Percentiles rank a stretch among this genome's conserved stretches.
Evolutionary conservation across 2,888 invertebrate genomes (phyloP).

Genomic region (Seira sanloemensis): DNA sequence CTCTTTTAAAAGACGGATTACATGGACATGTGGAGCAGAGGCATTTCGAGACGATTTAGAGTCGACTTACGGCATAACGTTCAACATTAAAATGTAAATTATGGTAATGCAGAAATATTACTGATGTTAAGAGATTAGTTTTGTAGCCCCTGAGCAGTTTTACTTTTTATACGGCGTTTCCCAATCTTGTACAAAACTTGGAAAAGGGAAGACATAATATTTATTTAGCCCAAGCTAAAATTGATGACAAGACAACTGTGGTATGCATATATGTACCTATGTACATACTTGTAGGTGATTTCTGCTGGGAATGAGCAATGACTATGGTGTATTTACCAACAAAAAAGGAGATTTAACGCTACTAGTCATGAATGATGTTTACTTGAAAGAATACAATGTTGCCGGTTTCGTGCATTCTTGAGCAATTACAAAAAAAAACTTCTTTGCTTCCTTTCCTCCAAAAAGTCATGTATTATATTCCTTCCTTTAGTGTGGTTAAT

Average conservation of each 20-base stretch:
- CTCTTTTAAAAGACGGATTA: neutral
- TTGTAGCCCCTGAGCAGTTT: no score
- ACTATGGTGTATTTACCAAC: neutral
- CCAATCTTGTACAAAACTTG: no score
- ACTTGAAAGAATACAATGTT: neutral
- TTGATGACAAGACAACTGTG: no score
- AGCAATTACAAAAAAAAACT: neutral
- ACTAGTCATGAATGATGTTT: neutral
- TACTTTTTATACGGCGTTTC: neutral
- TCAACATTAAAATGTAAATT: neutral
- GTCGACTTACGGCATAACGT: neutral
- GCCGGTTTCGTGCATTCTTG: neutral
- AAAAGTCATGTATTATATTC: no score
- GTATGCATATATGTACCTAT: no score
- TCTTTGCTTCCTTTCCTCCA: neutral
- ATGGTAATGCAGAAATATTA: neutral
- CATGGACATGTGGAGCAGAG: neutral
- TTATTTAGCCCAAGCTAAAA: neutral
- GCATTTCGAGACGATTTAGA: neutral
- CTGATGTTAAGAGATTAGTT: no score
- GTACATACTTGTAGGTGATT: no score
- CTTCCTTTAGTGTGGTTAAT: neutral
- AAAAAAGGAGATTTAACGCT: neutral
- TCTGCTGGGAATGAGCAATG: neutral
- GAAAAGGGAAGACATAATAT: no score